These are phyloP conservation scores for Lottia gigantea DNA, from an alignment of 2,888 invertebrate species.

Conservation along the genomic window DNA sequence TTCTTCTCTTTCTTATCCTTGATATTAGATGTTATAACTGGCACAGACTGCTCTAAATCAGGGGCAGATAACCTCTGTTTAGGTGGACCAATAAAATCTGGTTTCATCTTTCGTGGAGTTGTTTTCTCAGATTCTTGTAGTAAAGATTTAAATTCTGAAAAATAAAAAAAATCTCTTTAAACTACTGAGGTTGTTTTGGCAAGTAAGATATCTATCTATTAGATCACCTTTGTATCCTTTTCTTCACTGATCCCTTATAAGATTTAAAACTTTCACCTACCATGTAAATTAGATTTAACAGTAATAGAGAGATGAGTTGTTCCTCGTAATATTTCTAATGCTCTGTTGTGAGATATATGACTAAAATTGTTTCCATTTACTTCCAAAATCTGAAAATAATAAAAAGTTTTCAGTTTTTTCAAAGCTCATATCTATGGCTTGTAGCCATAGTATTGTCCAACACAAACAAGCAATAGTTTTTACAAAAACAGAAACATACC, in stretches of 20 bases:
- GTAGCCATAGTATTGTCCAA: no score
- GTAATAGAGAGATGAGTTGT: conserved; percentile 96
- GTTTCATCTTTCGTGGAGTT: conserved; percentile 77
- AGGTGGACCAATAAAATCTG: conserved; percentile 78
- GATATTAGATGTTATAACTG: conserved; percentile 20
- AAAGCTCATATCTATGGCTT: no score
- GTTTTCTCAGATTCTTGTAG: conserved; percentile 83
- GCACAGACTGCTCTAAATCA: conserved; percentile 72
- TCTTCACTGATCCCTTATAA: no score
- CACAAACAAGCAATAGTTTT: no score
- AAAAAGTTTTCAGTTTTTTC: no score
- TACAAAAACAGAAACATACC: no score
- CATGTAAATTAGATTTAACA: conserved; percentile 94
- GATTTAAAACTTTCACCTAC: no score
- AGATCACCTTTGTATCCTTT: no score
- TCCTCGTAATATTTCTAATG: conserved; percentile 90
- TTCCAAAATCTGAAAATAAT: conserved; percentile 79
- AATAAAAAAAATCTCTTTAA: conserved; percentile 20
- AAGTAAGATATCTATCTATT: no score
- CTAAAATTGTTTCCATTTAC: conserved; percentile 97
- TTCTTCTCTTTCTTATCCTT: conserved; percentile 69
- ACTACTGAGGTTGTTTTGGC: no score
- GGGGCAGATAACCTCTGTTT: conserved; percentile 81
- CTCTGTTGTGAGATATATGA: conserved; percentile 89
- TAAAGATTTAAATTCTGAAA: conserved; percentile 77